Evolutionary conservation across 1,140 invertebrate genomes (phyloP).

Genomic region (Aphelenchoides besseyi): DNA sequence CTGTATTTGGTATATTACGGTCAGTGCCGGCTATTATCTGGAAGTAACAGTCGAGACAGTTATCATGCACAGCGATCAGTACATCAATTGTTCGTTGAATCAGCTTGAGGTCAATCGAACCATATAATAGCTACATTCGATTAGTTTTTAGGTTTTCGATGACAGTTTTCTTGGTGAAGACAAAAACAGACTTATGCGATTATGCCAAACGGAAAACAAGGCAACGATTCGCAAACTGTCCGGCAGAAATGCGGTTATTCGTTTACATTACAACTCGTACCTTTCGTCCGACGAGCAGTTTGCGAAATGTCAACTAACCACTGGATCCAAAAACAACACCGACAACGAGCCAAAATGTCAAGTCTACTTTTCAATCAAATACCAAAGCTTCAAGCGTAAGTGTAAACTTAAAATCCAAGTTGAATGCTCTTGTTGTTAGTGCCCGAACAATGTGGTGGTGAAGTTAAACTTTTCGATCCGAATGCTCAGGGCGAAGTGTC

Average conservation of each 20-base stretch:
- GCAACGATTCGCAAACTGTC: slow-evolving; percentile 7
- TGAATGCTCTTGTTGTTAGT: slow-evolving; percentile 49
- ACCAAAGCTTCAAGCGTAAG: slow-evolving; percentile 63
- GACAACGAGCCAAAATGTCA: slow-evolving; percentile 14
- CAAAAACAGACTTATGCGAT: background rate
- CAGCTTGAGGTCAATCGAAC: slow-evolving; percentile 57
- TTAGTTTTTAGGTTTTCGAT: slow-evolving; percentile 17
- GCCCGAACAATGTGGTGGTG: slow-evolving; percentile 48
- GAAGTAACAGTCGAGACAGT: slow-evolving; percentile 56
- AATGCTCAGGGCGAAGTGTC: slow-evolving; percentile 22
- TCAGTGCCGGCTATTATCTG: slow-evolving; percentile 58
- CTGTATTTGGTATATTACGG: slow-evolving; percentile 60
- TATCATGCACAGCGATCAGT: slow-evolving; percentile 10
- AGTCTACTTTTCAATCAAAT: slow-evolving; percentile 59
- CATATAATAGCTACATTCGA: background rate
- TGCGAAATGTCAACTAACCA: background rate
- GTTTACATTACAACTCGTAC: slow-evolving; percentile 6
- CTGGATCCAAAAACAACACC: slow-evolving; percentile 9
- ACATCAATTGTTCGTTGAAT: slow-evolving; percentile 60
- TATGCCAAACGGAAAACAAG: slow-evolving; percentile 9
- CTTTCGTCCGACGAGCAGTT: background rate
- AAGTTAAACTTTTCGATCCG: slow-evolving; percentile 31
- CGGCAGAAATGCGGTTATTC: slow-evolving; percentile 3
- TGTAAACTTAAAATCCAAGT: background rate
- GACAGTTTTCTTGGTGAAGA: background rate